These are phyloP conservation scores for Hydrocynus forskahlii DNA, from an alignment of 2,797 vertebrate genomes.

Conservation along the genomic window DNA sequence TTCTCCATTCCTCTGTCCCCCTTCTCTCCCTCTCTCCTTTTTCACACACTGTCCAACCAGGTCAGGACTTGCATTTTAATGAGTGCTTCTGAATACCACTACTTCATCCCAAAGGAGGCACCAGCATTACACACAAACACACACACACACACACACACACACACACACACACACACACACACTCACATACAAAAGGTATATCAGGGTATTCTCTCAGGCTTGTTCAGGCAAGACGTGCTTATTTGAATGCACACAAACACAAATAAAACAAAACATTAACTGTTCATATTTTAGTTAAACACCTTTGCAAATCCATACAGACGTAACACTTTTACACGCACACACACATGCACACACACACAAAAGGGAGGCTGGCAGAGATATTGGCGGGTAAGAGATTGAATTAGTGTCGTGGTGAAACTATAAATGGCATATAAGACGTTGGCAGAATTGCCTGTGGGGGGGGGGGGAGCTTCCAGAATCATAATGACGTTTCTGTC, in stretches of 20 bases:
- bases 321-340: background rate
- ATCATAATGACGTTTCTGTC: conserved; percentile 65
- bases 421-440: conserved; percentile 69
- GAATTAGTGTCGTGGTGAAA: conserved; percentile 64
- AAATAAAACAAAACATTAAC: background rate
- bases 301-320: background rate
- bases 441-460: conserved; percentile 60
- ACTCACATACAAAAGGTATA: conserved; percentile 31
- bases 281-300: background rate
- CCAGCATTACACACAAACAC: conserved; percentile 11
- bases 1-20: background rate
- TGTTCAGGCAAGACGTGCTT: background rate
- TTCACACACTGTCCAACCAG: conserved; percentile 70
- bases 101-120: conserved; percentile 73
- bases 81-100: conserved; percentile 79
- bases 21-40: conserved; percentile 2
- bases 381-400: conserved; percentile 54
- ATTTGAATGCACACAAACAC: background rate
- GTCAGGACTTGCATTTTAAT: conserved; percentile 80
- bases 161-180: conserved; percentile 21
- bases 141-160: conserved; percentile 26
- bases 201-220: background rate
- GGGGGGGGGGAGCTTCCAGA: conserved; percentile 47
- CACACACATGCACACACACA: conserved; percentile 4
- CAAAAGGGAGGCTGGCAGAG: conserved; percentile 26